A percentile compares a stretch with the other conserved stretches of the same genome.
These are phyloP conservation scores for Clarias fuscus DNA, from an alignment of 2,797 vertebrate genomes.

Conservation along the genomic window DNA sequence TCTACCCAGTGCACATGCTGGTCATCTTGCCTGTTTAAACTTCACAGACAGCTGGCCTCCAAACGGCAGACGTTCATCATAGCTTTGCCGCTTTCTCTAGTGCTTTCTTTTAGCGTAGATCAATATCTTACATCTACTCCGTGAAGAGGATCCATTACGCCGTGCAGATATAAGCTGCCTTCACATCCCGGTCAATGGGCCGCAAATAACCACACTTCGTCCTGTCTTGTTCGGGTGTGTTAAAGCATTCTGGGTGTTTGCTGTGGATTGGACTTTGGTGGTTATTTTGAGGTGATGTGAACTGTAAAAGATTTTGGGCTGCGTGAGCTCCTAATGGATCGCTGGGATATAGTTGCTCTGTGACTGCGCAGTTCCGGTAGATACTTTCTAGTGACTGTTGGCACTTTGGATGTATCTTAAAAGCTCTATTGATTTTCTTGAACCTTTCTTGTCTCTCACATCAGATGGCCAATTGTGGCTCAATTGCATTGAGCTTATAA, in stretches of 20 bases:
- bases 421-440: slow-evolving; percentile 12
- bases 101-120: slow-evolving; percentile 45
- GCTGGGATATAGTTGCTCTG: slow-evolving; percentile 20
- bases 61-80: background rate
- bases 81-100: slow-evolving; percentile 17
- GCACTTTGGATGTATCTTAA: slow-evolving; percentile 25
- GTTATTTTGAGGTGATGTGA: slow-evolving; percentile 35
- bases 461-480: background rate
- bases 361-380: slow-evolving; percentile 15
- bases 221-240: background rate
- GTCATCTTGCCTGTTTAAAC: slow-evolving; percentile 48
- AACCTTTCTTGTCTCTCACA: background rate
- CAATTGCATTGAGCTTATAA: background rate
- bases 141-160: slow-evolving; percentile 36
- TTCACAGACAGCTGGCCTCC: slow-evolving; percentile 32
- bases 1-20: background rate
- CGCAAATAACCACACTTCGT: slow-evolving; percentile 33
- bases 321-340: slow-evolving; percentile 23
- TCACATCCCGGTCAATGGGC: slow-evolving; percentile 32
- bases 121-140: slow-evolving; percentile 44
- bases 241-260: slow-evolving; percentile 4
- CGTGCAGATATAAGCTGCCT: slow-evolving; percentile 16
- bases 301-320: slow-evolving; percentile 3
- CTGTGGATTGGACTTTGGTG: slow-evolving; percentile 3
- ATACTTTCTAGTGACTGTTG: slow-evolving; percentile 24